A percentile compares a stretch with the other conserved stretches of the same genome.
Conservation (phyloP, 2,888 invertebrate species). For the Apantesis nais region DNA sequence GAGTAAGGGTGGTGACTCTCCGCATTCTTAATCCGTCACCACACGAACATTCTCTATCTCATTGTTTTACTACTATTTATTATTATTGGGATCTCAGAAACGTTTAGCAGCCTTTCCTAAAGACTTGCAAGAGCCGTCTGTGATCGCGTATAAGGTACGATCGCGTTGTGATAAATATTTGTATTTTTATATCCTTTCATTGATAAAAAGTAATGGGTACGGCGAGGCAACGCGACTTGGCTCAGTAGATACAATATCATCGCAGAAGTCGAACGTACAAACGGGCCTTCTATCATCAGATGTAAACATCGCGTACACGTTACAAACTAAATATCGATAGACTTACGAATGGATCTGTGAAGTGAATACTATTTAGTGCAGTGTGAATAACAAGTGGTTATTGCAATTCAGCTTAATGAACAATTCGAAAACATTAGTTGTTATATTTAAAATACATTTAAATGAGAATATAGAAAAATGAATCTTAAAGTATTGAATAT, state of each 20-base stretch:
- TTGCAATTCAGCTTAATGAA: not conserved
- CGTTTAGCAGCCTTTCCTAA: not conserved
- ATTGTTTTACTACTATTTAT: not conserved
- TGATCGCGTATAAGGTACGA: not conserved
- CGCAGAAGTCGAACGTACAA: not conserved
- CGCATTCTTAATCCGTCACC: no score
- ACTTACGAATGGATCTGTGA: not conserved
- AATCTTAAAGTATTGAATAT: not conserved
- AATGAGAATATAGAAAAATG: constrained; percentile 24
- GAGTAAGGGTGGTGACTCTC: no score
- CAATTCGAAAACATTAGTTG: not conserved
- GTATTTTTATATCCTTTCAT: not conserved
- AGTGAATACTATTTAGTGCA: not conserved
- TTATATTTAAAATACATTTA: not conserved
- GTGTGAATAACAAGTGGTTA: constrained; percentile 1
- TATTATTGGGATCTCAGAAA: not conserved
- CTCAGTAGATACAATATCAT: constrained; percentile 2
- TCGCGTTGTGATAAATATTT: not conserved
- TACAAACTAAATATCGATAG: not conserved
- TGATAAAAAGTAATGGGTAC: not conserved
- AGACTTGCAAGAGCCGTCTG: not conserved
- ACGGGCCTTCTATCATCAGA: not conserved
- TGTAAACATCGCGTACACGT: not conserved
- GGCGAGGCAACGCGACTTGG: not conserved
- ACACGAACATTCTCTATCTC: no score